Evolutionary conservation across 2,888 invertebrate genomes (phyloP).

Genomic region (Prosapia bicincta): DNA sequence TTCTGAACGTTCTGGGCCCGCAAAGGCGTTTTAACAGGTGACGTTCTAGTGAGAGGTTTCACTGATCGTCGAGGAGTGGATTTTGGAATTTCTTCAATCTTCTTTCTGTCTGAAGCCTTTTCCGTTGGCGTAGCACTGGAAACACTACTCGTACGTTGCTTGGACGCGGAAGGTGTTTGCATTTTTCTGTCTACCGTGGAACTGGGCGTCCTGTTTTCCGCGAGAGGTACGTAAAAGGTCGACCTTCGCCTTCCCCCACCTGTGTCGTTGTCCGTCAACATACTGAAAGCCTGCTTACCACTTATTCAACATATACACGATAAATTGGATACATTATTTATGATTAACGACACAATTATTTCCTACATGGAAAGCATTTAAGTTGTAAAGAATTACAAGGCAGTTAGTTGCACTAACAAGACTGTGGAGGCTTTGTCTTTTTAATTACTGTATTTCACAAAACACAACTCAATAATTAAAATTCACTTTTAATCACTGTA

Average conservation of each 20-base stretch:
- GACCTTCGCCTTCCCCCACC: conserved; percentile 59
- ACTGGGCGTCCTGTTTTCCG: conserved; percentile 53
- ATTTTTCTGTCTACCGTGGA: conserved; percentile 16
- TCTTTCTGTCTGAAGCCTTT: conserved; percentile 3
- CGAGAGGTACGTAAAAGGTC: conserved; percentile 71
- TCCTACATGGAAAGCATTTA: no score
- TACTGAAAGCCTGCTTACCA: not conserved
- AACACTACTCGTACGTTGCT: not conserved
- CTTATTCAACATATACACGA: not conserved
- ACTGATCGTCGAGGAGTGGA: conserved; percentile 15
- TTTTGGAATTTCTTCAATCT: conserved; percentile 18
- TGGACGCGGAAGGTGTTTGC: conserved; percentile 5
- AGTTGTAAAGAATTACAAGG: no score
- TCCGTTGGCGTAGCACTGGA: not conserved
- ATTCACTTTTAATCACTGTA: no score
- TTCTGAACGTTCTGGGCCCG: conserved; percentile 21
- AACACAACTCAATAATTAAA: no score
- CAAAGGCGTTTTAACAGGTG: conserved; percentile 20
- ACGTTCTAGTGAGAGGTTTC: conserved; percentile 5
- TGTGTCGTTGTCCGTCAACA: conserved; percentile 48
- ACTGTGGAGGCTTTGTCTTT: no score
- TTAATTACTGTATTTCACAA: no score
- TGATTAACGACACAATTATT: no score
- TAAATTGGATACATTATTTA: no score
- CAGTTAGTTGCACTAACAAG: no score